Conservation (phyloP, 2,113 vertebrate species). For the Rhineura floridana region DNA sequence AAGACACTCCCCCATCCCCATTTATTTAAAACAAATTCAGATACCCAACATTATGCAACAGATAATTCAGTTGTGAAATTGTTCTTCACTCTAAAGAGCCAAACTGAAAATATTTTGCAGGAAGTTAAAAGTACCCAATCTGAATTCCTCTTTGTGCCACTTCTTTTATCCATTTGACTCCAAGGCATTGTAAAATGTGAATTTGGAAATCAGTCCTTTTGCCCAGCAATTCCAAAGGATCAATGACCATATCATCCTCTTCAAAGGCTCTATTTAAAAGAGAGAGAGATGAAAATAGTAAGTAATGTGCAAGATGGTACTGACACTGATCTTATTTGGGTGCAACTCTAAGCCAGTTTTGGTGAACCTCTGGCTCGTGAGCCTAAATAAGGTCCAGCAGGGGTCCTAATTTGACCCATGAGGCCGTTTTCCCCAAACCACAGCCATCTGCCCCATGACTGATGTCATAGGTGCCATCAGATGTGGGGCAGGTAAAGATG, state of each 20-base stretch:
- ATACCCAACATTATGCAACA: neutral
- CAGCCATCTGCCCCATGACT: no score
- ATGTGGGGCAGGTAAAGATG: no score
- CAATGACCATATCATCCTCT: slow-evolving; percentile 85
- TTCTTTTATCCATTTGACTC: slow-evolving; percentile 85
- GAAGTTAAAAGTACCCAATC: slow-evolving; percentile 72
- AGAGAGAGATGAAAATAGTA: slow-evolving; percentile 4
- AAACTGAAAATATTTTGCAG: no score
- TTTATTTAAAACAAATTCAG: neutral
- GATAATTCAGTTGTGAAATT: neutral
- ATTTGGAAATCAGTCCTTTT: slow-evolving; percentile 85
- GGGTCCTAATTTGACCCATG: no score
- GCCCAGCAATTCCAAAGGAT: slow-evolving; percentile 85
- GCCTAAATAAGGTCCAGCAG: no score
- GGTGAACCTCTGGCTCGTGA: neutral
- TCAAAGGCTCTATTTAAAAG: slow-evolving; percentile 67
- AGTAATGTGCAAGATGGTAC: neutral
- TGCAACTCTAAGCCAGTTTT: neutral
- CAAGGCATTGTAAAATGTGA: slow-evolving; percentile 80
- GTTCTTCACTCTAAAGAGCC: neutral
- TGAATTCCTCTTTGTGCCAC: slow-evolving; percentile 80
- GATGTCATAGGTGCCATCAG: no score
- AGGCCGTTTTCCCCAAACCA: no score
- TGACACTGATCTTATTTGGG: no score
- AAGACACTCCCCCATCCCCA: no score